Evolutionary conservation across 1,140 invertebrate genomes (phyloP), one percentile per base, ranked within the genome.

Genomic region (Macrocentrus cingulum): DNA sequence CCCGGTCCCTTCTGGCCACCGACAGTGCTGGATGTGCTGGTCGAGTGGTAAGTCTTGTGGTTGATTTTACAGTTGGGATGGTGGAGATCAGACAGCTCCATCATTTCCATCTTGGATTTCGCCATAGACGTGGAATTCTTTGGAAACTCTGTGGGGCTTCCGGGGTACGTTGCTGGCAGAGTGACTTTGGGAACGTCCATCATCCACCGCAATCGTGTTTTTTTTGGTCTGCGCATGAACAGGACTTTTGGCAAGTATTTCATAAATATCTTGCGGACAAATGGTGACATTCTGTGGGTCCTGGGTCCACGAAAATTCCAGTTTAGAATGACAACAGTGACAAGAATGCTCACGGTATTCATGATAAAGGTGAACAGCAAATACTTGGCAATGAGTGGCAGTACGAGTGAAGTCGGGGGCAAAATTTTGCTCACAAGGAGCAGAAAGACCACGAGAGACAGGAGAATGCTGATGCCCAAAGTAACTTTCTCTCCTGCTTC

Each of bases 331-430:
- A 99, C 90, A 18, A 99, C 97, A 0, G 98, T 99, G 4, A 98
- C 92, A 56, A 99, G 82, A 81, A 99, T 99, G 83, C 95, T 97
- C 64, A 99, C 92, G 18, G 98, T 98, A 79, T 99, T 99, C 94
- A 99, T 98, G 57, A 99, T 97, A 81, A 99, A 99, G 22, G 97
- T 99, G 79, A 99, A 98, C 2, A 99, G 84, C 44, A 99, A 85
- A 82, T 99, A 99, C 82, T 98, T 99, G 73, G 96, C 95, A 64
- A 99, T 98, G 59, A 99, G 82, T 56, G 95, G 95, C 65, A 98
- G 82, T 67, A 97, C 95, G 11, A 97, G 84, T 16, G 95, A 97
- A 0, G 95, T 99, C 7, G 96, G 98, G 49, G 98, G 98, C 59
- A 99, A 84, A 77, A 99, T 99, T 82, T 99, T 99, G 57, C 96